Evolutionary conservation across 2,797 vertebrate species (phyloP), one percentile per base, ranked within the genome.

Genomic region (Cygnus olor): DNA sequence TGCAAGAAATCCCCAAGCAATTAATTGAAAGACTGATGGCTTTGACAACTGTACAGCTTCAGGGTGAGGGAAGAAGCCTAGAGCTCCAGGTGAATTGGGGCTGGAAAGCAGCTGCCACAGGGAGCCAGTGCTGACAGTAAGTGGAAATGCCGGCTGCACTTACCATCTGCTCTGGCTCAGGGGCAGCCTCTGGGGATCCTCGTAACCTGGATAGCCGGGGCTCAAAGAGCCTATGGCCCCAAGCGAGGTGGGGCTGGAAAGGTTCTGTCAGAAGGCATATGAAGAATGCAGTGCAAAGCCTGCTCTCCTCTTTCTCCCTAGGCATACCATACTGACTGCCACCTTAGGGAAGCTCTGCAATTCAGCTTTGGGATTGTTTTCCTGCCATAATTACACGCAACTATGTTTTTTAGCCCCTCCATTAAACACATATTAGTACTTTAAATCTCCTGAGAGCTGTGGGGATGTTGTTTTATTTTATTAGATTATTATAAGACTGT

Each of bases 351-450:
- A 86, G n/a, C 17, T 53, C 24, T 71, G 30, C 18, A 68, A 30
- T 80, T 81, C 70, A 61, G 49, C 73, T 79, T 72, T 42, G 71
- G 81, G 68, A 87, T 28, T 38, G 28, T 40, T 95, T 82, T 82
- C 34, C 74, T 72, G 16, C 24, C 21, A 3, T 92, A 89, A 89
- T 92, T 87, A 95, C 42, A 90, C 7, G 28, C 51, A 89, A 60
- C 27, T 65, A 42, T 61, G 42, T 56, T 85, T 85, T 92, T 93
- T 80, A 87, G 64, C 11, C 14, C 60, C 68, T 95, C 68, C 27
- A 47, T 89, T 92, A 93, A 87, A 27, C 53, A 94, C 58, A 56
- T 69, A 63, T 73, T 92, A 73, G 53, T 16, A 53, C 22, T 70
- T 57, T 18, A 38, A 53, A 44, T 65, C 63, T 20, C 40, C 7